Conservation (phyloP, 2,888 invertebrate genomes). For the Cordilura impudica region DNA sequence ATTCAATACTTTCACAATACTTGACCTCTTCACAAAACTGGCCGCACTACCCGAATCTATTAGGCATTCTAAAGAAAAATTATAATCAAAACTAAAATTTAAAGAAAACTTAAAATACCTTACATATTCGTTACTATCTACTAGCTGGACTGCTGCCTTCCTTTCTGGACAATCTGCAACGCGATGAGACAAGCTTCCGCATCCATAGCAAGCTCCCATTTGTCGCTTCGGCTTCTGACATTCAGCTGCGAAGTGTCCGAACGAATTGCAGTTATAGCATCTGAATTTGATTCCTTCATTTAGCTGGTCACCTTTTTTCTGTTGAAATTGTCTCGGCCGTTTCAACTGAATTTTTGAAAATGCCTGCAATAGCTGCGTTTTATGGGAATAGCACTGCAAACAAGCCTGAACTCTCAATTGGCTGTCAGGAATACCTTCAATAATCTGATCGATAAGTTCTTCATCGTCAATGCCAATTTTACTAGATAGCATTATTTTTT, state of each 20-base stretch:
- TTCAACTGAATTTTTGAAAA: constrained; percentile 34
- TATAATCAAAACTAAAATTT: too few species aligned
- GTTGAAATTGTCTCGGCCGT: not conserved
- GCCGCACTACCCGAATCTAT: too few species aligned
- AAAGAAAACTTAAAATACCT: too few species aligned
- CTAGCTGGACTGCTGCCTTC: constrained; percentile 14
- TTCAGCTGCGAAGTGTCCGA: constrained; percentile 27
- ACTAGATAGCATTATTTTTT: too few species aligned
- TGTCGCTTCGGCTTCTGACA: constrained; percentile 34
- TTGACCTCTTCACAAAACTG: too few species aligned
- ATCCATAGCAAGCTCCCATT: constrained; percentile 25
- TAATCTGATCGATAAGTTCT: too few species aligned
- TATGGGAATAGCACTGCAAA: constrained; percentile 27
- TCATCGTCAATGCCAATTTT: too few species aligned
- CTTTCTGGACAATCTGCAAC: constrained; percentile 22
- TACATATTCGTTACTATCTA: constrained; percentile 7
- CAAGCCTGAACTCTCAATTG: constrained; percentile 25
- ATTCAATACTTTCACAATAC: too few species aligned
- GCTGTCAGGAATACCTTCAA: constrained; percentile 33
- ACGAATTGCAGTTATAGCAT: constrained; percentile 29
- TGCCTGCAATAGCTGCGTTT: constrained; percentile 34
- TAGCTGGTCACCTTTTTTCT: not conserved
- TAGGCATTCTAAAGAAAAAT: too few species aligned
- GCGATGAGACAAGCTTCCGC: constrained; percentile 16
- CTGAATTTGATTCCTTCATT: not conserved